These are phyloP conservation scores for Pelobates cultripes DNA, from an alignment of 2,797 vertebrate species.

Conservation along the genomic window DNA sequence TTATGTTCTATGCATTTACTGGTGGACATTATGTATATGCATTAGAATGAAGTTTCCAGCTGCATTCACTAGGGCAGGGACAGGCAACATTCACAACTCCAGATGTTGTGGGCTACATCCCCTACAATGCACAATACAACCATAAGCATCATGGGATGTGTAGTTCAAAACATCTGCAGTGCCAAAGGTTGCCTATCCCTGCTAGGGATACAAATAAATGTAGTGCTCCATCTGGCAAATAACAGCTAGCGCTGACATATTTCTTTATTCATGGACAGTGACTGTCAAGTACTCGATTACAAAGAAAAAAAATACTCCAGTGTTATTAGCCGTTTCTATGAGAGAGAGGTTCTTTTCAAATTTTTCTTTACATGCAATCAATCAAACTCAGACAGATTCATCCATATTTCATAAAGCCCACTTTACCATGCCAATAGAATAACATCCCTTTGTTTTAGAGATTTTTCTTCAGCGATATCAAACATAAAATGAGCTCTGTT, in stretches of 20 bases:
- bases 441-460: slow-evolving; percentile 26
- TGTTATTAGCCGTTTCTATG: slow-evolving; percentile 22
- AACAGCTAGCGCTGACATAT: neutral
- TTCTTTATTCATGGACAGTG: slow-evolving; percentile 1
- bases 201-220: too few species aligned
- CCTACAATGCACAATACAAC: too few species aligned
- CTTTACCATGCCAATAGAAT: slow-evolving; percentile 17
- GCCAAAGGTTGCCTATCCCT: too few species aligned
- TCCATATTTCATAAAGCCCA: slow-evolving; percentile 50
- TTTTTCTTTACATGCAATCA: slow-evolving; percentile 30
- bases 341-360: slow-evolving; percentile 9
- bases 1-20: neutral
- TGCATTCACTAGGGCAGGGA: too few species aligned
- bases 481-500: slow-evolving; percentile 1
- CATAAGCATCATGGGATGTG: too few species aligned
- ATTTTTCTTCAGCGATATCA: slow-evolving; percentile 21
- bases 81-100: neutral
- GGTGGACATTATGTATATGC: neutral
- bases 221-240: neutral
- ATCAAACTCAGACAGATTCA: slow-evolving; percentile 39
- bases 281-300: slow-evolving; percentile 29
- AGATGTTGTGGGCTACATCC: too few species aligned
- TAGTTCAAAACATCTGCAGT: too few species aligned
- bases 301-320: slow-evolving; percentile 6
- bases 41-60: neutral